Evolutionary conservation across 2,113 vertebrate genomes (phyloP).

Genomic region (Melanocharis versteri): DNA sequence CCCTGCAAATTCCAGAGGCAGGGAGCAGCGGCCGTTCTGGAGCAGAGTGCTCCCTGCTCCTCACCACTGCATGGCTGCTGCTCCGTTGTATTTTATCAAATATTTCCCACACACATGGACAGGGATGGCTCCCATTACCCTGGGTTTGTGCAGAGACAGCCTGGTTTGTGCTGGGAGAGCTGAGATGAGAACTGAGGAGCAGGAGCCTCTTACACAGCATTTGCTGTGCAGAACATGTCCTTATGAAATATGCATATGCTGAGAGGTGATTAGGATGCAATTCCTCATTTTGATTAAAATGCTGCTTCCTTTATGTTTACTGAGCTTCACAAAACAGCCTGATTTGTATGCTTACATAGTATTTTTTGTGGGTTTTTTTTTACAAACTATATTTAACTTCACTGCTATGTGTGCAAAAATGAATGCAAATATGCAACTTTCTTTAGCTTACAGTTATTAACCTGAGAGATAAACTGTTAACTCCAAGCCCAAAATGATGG

Average conservation of each 20-base stretch:
- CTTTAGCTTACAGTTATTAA: not conserved
- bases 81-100: not conserved
- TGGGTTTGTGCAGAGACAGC: not conserved
- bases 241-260: slow-evolving; percentile 24
- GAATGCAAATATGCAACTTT: not conserved
- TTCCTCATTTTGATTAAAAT: slow-evolving; percentile 15
- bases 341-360: not conserved
- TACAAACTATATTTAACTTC: not conserved
- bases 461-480: not conserved
- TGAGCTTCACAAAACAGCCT: not conserved
- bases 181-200: not conserved
- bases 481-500: not conserved
- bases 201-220: not conserved
- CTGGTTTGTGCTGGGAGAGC: not conserved
- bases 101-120: not conserved
- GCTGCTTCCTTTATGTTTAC: not conserved
- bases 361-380: not conserved
- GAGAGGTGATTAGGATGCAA: not conserved
- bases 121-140: not conserved
- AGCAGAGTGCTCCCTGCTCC: slow-evolving; percentile 74
- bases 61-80: slow-evolving; percentile 81
- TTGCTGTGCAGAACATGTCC: not conserved
- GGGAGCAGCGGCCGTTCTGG: not conserved
- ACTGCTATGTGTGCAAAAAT: not conserved
- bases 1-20: not conserved